Percentiles rank a stretch among this genome's conserved stretches.
Evolutionary conservation across 2,113 vertebrate genomes (phyloP).

Genomic region (Dasyurus viverrinus): DNA sequence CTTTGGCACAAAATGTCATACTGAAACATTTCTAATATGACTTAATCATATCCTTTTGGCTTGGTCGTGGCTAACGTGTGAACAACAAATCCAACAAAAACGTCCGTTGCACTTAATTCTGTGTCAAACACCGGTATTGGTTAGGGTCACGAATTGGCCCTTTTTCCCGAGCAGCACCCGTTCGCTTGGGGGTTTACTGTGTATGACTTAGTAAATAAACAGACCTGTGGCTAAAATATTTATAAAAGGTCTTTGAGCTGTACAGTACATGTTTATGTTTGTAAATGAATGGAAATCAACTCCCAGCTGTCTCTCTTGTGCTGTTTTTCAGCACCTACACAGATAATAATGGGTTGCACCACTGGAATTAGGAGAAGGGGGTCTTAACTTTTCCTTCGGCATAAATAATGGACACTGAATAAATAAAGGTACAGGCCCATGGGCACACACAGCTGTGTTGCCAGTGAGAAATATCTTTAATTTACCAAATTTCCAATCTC

Average conservation of each 20-base stretch:
- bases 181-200: neutral
- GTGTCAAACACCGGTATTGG: neutral
- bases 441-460: neutral
- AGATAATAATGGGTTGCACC: neutral
- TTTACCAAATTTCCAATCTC: neutral
- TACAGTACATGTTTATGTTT: neutral
- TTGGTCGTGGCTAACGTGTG: neutral
- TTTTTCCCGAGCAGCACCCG: neutral
- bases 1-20: constrained; percentile 2
- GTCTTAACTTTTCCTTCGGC: neutral
- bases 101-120: neutral
- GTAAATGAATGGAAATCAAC: neutral
- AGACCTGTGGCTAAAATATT: neutral
- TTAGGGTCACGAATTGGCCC: neutral
- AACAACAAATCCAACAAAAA: neutral
- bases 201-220: neutral
- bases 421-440: neutral
- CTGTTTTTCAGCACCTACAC: neutral
- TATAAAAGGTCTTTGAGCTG: neutral
- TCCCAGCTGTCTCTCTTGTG: neutral
- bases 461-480: neutral
- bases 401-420: neutral
- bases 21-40: constrained; percentile 54
- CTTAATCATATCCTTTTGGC: constrained; percentile 28
- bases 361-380: neutral